These are phyloP conservation scores for Nowickia ferox DNA, from an alignment of 2,888 invertebrate genomes.

Conservation along the genomic window DNA sequence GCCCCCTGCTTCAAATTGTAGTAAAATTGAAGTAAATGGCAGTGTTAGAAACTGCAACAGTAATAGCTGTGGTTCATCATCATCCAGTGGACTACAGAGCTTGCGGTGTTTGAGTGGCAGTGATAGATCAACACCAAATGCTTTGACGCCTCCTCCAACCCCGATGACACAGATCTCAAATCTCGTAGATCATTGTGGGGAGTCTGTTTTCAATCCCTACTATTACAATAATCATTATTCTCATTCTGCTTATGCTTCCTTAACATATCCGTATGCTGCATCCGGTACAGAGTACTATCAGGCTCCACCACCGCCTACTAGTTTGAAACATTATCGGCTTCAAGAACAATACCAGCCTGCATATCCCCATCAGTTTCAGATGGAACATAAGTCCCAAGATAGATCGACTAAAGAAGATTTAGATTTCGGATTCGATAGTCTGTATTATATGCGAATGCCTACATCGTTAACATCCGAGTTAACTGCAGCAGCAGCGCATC, in stretches of 20 bases:
- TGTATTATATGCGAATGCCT: conserved; percentile 47
- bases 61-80: conserved; percentile 35
- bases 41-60: conserved; percentile 44
- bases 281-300: conserved; percentile 38
- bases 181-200: conserved; percentile 72
- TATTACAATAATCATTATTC: conserved; percentile 76
- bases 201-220: conserved; percentile 75
- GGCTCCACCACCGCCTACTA: conserved; percentile 22
- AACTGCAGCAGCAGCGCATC: conserved; percentile 25
- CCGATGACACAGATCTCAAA: conserved; percentile 75
- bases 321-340: conserved; percentile 49
- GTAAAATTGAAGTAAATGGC: conserved; percentile 38
- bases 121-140: conserved; percentile 73
- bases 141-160: conserved; percentile 76
- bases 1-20: conserved; percentile 69
- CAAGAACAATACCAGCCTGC: conserved; percentile 43
- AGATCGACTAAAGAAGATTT: conserved; percentile 50
- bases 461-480: conserved; percentile 31
- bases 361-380: conserved; percentile 54
- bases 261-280: conserved; percentile 39
- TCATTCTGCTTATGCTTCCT: conserved; percentile 44
- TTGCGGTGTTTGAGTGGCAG: conserved; percentile 74
- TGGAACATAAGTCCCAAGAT: conserved; percentile 50
- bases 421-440: conserved; percentile 48
- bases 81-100: conserved; percentile 72